Conservation (phyloP, 2,113 vertebrate species). For the Megatriorchis doriae region DNA sequence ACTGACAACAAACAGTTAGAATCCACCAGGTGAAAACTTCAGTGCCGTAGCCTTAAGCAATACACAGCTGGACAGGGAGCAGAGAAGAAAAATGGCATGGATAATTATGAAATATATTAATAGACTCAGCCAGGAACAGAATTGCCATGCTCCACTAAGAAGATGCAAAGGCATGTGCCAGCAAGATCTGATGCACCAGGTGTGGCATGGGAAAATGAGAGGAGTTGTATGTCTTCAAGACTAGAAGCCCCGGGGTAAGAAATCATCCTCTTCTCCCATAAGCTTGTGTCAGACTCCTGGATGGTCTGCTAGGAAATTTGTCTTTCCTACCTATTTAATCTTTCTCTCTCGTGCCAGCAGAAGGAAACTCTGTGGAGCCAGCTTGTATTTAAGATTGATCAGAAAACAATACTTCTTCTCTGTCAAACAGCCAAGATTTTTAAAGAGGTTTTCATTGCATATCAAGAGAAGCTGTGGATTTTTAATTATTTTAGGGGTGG, state of each 20-base stretch:
- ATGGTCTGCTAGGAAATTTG: neutral
- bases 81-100: conserved; percentile 7
- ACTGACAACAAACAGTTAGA: conserved; percentile 12
- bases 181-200: neutral
- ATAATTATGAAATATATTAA: conserved; percentile 4
- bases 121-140: neutral
- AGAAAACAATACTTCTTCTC: neutral
- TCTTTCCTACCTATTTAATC: neutral
- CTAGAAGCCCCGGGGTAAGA: neutral
- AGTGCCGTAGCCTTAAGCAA: neutral
- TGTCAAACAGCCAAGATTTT: neutral
- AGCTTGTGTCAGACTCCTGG: neutral
- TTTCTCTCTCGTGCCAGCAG: neutral
- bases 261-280: neutral
- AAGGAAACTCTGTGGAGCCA: neutral
- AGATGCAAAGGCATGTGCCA: neutral
- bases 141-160: neutral
- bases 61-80: neutral
- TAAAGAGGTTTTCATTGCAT: neutral
- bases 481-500: neutral
- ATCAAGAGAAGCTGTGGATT: neutral
- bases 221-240: neutral
- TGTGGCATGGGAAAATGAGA: neutral
- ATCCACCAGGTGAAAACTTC: neutral
- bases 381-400: neutral